Conservation (phyloP, 2,888 invertebrate genomes). For the Andrena marginata region DNA sequence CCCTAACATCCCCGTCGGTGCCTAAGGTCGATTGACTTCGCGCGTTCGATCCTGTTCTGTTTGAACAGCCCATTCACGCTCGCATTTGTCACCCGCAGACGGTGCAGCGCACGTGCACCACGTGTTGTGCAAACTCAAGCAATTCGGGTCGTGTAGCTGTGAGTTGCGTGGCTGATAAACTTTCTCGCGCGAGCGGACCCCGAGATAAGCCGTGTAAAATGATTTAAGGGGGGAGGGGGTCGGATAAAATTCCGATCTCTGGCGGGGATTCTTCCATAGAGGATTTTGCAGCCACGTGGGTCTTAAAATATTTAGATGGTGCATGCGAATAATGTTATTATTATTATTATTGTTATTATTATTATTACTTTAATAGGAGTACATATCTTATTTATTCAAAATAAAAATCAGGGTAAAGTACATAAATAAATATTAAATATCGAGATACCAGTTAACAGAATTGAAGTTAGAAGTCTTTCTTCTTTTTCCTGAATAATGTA, state of each 20-base stretch:
- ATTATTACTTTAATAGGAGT: too few relatives aligned
- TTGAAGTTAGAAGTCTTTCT: too few relatives aligned
- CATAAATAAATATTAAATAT: too few relatives aligned
- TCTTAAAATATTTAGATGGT: too few relatives aligned
- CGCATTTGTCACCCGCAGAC: constrained; percentile 55
- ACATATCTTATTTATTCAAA: too few relatives aligned
- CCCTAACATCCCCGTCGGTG: background rate
- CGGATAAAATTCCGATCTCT: background rate
- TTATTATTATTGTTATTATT: too few relatives aligned
- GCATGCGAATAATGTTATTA: too few relatives aligned
- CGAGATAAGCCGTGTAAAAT: constrained; percentile 27
- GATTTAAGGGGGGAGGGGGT: background rate
- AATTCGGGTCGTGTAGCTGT: constrained; percentile 49
- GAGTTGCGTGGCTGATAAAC: constrained; percentile 61
- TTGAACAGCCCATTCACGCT: constrained; percentile 56
- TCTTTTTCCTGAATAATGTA: too few relatives aligned
- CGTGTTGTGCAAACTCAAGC: constrained; percentile 54
- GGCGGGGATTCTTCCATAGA: background rate
- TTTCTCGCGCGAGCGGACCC: background rate
- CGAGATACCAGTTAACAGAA: too few relatives aligned
- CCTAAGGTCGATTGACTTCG: constrained; percentile 24
- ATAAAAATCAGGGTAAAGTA: too few relatives aligned
- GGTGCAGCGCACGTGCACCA: constrained; percentile 42
- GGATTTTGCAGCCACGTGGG: too few relatives aligned
- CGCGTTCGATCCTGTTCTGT: constrained; percentile 34